A percentile compares a stretch with the other conserved stretches of the same genome.
These are phyloP conservation scores for Rhombomys opimus DNA, from an alignment of 2,113 vertebrate species.

Conservation along the genomic window DNA sequence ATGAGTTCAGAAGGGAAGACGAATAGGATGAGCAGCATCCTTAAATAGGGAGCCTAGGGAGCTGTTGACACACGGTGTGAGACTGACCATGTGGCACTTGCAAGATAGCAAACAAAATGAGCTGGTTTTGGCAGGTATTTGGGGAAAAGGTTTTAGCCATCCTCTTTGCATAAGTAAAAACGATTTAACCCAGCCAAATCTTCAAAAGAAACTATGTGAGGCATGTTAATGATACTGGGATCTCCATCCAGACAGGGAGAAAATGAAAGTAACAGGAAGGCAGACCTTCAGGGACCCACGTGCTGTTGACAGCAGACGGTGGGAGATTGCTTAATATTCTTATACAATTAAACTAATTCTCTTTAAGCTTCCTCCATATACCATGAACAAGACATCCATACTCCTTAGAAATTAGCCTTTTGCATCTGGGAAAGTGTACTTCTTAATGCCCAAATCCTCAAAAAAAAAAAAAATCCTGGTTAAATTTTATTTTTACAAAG, in stretches of 20 bases:
- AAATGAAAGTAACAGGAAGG: slow-evolving; percentile 69
- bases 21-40: neutral
- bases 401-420: slow-evolving; percentile 83
- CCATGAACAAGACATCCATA: slow-evolving; percentile 82
- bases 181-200: slow-evolving; percentile 62
- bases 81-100: neutral
- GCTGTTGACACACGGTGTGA: neutral
- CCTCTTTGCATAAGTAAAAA: slow-evolving; percentile 72
- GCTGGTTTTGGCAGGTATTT: slow-evolving; percentile 26
- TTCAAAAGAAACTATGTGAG: slow-evolving; percentile 62
- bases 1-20: neutral
- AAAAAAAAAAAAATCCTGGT: slow-evolving; percentile 50
- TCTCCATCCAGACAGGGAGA: slow-evolving; percentile 60
- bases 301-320: slow-evolving; percentile 77
- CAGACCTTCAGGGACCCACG: slow-evolving; percentile 64
- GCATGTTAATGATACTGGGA: slow-evolving; percentile 57
- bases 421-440: slow-evolving; percentile 79
- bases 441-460: slow-evolving; percentile 81
- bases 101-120: slow-evolving; percentile 46
- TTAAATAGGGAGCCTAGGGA: neutral
- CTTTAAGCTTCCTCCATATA: slow-evolving; percentile 83
- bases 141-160: slow-evolving; percentile 51
- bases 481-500: slow-evolving; percentile 65
- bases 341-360: slow-evolving; percentile 86
- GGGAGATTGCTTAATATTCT: slow-evolving; percentile 81